Percentiles rank a stretch among this genome's conserved stretches.
phyloP scores from a whole-genome alignment of 2,888 invertebrate species.

The Silvanus unidentatus region DNA sequence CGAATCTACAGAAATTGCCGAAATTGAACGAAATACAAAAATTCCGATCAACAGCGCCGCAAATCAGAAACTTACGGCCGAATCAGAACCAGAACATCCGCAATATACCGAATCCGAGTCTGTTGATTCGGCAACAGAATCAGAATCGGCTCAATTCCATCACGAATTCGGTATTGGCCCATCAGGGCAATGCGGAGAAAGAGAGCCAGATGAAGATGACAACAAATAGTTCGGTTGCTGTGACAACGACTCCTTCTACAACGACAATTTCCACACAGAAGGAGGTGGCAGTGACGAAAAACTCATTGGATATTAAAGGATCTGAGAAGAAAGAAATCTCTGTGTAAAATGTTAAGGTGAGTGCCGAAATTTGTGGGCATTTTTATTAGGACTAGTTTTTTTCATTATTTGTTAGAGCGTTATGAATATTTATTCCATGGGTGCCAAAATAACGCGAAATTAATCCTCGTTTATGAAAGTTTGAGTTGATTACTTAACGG shows the following conservation, averaged over 20 bases:
- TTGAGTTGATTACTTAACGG: no score
- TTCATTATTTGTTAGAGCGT: not conserved
- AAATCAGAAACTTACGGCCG: constrained; percentile 37
- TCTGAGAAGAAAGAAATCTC: constrained; percentile 31
- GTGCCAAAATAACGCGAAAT: no score
- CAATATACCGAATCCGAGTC: constrained; percentile 58
- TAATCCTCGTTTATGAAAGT: no score
- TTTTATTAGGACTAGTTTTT: not conserved
- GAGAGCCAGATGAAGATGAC: no score
- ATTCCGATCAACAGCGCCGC: constrained; percentile 33
- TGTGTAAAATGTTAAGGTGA: constrained; percentile 17
- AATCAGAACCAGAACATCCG: constrained; percentile 55
- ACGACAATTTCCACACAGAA: not conserved
- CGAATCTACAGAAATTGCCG: constrained; percentile 39
- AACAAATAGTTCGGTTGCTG: constrained; percentile 6
- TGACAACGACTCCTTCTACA: not conserved
- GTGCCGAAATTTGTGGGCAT: not conserved
- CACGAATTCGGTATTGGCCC: constrained; percentile 9
- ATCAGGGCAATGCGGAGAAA: not conserved
- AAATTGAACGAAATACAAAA: constrained; percentile 48
- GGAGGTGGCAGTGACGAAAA: constrained; percentile 8
- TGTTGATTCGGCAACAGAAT: constrained; percentile 52
- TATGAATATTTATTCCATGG: no score
- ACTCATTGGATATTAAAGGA: constrained; percentile 19
- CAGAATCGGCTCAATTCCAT: constrained; percentile 36